Base-by-base conservation (phyloP, 2,888 invertebrate genomes). In the Quadriops clusia region DNA sequence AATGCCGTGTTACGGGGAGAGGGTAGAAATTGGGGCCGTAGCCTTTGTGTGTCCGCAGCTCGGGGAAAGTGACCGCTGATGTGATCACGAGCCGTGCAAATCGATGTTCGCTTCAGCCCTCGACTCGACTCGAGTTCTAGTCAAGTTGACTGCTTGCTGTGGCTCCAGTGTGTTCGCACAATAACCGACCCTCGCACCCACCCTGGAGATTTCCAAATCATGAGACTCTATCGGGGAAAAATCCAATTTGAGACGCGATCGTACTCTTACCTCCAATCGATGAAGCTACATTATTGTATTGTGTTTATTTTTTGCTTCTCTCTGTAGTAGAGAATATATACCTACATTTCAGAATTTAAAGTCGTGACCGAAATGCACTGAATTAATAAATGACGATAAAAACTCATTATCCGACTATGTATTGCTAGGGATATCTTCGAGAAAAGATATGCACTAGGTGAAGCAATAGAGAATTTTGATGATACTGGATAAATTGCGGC, bases 61-160 rank as follows among this genome's bases (percentile, higher is more conserved):
- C 40, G 27, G 55, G 51, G 46, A 53, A 54, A 56, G 55, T 55
- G 54, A 54, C 53, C 52, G 53, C 54, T 56, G 55, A 55, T 54
- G 54, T 54, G 56, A 57, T 58, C 58, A 57, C 54, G 52, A 54
- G 47, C 52, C 55, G 56, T 57, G 54, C 54, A 56, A 58, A 58
- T 58, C 56, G 58, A 58, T 58, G 58, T 57, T 54, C 54, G 53
- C 47, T 53, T 54, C 53, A 44, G n/a, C 53, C 53, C 50, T 47
- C 47, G 41, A 47, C 41, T 39, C 28, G 37, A 40, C 36, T 36
- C 13, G 29, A 21, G 21, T 29, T 29, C 22, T 13, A 21, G n/a
- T n/a, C n/a, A n/a, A n/a, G n/a, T n/a, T n/a, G n/a, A n/a, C n/a
- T n/a, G n/a, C n/a, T n/a, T n/a, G n/a, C n/a, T n/a, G n/a, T n/a